Base-by-base conservation (phyloP, 2,113 vertebrate genomes). In the Trogon surrucura region DNA sequence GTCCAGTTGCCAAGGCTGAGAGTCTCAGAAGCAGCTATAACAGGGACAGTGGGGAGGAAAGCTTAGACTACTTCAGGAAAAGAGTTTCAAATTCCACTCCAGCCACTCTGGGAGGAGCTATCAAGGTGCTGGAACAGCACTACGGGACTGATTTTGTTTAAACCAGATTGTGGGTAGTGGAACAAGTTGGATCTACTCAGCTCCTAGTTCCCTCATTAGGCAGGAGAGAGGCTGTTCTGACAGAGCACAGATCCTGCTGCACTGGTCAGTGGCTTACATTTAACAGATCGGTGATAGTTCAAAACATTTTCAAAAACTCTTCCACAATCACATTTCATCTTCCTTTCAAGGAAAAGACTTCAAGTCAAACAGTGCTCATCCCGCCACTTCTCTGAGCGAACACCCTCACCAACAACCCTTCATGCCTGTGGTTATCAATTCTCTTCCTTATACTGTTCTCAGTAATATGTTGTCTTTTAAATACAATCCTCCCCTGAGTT, bases 41-140 rank as follows among this genome's bases (percentile, higher is more conserved):
- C 5, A 7, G 19, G n/a, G 6, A 8, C 10, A 7, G 10, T 18
- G 0, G 5, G 18, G 1, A 8, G 7, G 12, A 1, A 38, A 53
- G 9, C 34, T 23, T 32, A 67, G 8, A 32, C 22, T 45, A 1
- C 23, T 67, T 36, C 67, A 69, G 67, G 8, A 50, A 6, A 4
- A 29, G 5, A 41, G 34, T 25, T 85, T 74, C 12, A 41, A 58
- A 80, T 51, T 14, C 50, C 20, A 64, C n/a, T 38, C 53, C 34
- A 50, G 9, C 21, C 10, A 13, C 18, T 25, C 17, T 64, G 41
- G 34, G 19, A 77, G 21, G 44, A 44, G 45, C 29, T 58, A 12
- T 17, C 19, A 71, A 54, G n/a, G 34, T 62, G 27, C 21, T 62
- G 17, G 44, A 47, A 25, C 25, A 65, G 38, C 45, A 71, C n/a